Evolutionary conservation across 2,797 vertebrate genomes (phyloP).

Genomic region (Rhabdophis nuchalis): DNA sequence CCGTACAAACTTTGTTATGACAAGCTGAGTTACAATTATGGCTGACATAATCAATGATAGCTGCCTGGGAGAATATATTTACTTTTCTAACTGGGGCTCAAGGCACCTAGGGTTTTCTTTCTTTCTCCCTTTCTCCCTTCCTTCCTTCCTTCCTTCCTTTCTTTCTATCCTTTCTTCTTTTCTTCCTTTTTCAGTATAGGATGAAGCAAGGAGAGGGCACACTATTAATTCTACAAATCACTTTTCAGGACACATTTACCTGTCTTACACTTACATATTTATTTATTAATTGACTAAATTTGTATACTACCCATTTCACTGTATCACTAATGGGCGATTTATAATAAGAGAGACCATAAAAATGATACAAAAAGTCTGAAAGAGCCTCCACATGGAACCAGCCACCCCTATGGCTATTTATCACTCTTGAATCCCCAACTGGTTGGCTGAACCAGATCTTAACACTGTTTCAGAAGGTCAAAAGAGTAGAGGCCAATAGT

Average conservation of each 20-base stretch:
- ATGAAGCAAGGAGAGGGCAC: not conserved
- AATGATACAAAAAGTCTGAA: not conserved
- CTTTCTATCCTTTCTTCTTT: too few relatives aligned
- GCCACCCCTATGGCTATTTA: not conserved
- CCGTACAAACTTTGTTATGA: conserved; percentile 50
- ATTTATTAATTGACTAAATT: not conserved
- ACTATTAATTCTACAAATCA: not conserved
- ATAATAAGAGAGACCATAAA: not conserved
- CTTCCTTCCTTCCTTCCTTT: not conserved
- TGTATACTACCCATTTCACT: not conserved
- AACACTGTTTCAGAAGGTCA: not conserved
- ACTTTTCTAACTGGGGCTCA: not conserved
- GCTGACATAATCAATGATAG: conserved; percentile 43
- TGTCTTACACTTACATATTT: not conserved
- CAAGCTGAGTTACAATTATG: conserved; percentile 51
- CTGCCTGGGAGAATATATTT: conserved; percentile 10
- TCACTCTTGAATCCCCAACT: not conserved
- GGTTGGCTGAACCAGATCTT: not conserved
- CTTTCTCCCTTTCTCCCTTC: too few relatives aligned
- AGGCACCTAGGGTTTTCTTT: not conserved
- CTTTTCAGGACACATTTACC: not conserved
- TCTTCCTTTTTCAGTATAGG: not conserved
- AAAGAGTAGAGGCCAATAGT: not conserved
- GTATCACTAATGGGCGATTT: not conserved
- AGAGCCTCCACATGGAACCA: not conserved